Percentiles rank a stretch among this genome's conserved stretches.
These are phyloP conservation scores for Pseudopipra pipra DNA, from an alignment of 2,113 vertebrate genomes.

Conservation along the genomic window DNA sequence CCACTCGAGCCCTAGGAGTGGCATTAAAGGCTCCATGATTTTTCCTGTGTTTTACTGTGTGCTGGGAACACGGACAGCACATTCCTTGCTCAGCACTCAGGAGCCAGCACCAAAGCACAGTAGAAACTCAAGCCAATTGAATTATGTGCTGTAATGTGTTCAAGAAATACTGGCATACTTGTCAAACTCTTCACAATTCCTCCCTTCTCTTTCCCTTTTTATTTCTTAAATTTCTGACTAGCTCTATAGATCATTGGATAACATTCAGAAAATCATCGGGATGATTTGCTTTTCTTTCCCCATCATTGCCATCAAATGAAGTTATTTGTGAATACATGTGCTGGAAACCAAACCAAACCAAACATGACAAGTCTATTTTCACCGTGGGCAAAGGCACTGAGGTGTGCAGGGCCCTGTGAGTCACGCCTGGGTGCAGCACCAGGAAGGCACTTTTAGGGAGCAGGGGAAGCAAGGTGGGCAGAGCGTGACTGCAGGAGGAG, in stretches of 20 bases:
- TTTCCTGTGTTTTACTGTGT: background rate
- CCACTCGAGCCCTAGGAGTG: background rate
- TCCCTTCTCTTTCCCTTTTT: background rate
- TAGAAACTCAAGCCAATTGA: constrained; percentile 2
- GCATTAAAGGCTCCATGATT: background rate
- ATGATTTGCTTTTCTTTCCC: constrained; percentile 50
- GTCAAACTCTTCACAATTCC: constrained; percentile 47
- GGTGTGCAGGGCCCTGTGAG: background rate
- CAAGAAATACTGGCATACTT: constrained; percentile 13
- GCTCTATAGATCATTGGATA: constrained; percentile 32
- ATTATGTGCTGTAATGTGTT: constrained; percentile 20
- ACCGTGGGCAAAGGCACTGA: background rate
- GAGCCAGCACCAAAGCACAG: background rate
- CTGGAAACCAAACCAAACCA: constrained; percentile 45
- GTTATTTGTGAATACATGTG: constrained; percentile 43
- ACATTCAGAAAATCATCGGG: constrained; percentile 6
- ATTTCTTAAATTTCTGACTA: background rate
- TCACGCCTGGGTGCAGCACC: background rate
- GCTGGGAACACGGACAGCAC: background rate
- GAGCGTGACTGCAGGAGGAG: background rate
- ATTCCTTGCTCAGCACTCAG: background rate
- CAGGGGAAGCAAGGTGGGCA: background rate
- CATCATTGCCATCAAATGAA: constrained; percentile 34
- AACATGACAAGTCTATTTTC: constrained; percentile 39
- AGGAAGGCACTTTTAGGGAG: background rate